A percentile compares a stretch with the other conserved stretches of the same genome.
phyloP scores from a whole-genome alignment of 2,113 vertebrate species.

The Mesocricetus auratus region DNA sequence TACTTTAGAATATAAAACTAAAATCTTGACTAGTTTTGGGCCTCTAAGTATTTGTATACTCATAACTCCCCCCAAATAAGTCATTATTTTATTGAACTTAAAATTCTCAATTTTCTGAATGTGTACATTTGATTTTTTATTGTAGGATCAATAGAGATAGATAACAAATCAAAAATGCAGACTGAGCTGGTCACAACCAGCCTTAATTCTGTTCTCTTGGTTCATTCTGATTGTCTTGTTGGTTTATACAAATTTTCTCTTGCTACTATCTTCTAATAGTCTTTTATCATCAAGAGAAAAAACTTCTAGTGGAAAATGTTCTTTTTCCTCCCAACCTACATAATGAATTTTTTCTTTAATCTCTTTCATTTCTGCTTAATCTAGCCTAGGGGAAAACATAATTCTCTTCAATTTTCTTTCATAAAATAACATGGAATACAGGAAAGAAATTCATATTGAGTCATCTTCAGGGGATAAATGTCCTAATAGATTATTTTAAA shows the following conservation, averaged over 20 bases:
- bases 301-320: conserved; percentile 26
- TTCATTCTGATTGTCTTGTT: neutral
- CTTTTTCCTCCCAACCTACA: neutral
- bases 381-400: conserved; percentile 30
- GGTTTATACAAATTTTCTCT: neutral
- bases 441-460: neutral
- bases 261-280: neutral
- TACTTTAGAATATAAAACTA: conserved; percentile 27
- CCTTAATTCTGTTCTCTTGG: neutral
- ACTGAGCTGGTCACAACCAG: neutral
- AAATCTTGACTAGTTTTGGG: conserved; percentile 35
- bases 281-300: neutral
- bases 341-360: conserved; percentile 52
- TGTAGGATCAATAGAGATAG: neutral
- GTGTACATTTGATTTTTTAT: conserved; percentile 12
- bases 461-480: neutral
- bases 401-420: conserved; percentile 59
- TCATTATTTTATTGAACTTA: neutral
- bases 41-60: neutral
- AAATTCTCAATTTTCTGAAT: neutral
- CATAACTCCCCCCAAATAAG: neutral
- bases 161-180: neutral
- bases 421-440: conserved; percentile 20
- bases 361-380: conserved; percentile 42
- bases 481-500: conserved; percentile 51